phyloP scores from a whole-genome alignment of 2,888 invertebrate genomes.

The Xanthia icteritia region DNA sequence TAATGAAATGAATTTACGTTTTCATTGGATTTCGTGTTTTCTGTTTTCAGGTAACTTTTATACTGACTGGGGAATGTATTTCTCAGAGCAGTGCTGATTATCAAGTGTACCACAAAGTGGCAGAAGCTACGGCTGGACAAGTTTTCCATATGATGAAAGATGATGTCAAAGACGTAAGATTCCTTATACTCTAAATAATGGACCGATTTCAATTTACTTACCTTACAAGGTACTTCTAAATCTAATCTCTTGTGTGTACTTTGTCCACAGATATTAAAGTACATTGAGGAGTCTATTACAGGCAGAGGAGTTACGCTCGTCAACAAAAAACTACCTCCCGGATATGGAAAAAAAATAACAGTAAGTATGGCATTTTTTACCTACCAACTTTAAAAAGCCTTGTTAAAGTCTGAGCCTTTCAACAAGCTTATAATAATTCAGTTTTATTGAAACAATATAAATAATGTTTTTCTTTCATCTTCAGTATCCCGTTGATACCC shows the following conservation, averaged over 20 bases:
- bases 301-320: slow-evolving; percentile 62
- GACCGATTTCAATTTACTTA: not conserved
- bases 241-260: not conserved
- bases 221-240: too few relatives aligned
- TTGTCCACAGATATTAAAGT: slow-evolving; percentile 72
- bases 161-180: slow-evolving; percentile 73
- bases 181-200: not conserved
- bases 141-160: slow-evolving; percentile 75
- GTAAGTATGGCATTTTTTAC: slow-evolving; percentile 63
- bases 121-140: slow-evolving; percentile 75
- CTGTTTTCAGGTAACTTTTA: slow-evolving; percentile 75
- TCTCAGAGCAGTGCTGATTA: slow-evolving; percentile 48
- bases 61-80: slow-evolving; percentile 75
- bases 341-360: slow-evolving; percentile 57
- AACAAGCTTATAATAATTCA: too few relatives aligned
- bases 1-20: not conserved
- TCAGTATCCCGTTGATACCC: slow-evolving; percentile 74
- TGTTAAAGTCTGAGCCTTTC: not conserved
- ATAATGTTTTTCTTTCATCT: slow-evolving; percentile 28
- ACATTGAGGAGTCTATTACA: slow-evolving; percentile 70
- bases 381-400: not conserved
- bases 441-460: not conserved
- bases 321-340: slow-evolving; percentile 56
- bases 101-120: slow-evolving; percentile 72
- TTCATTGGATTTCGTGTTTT: not conserved